Evolutionary conservation across 2,888 invertebrate genomes (phyloP).

Genomic region (Epinotia demarniana): DNA sequence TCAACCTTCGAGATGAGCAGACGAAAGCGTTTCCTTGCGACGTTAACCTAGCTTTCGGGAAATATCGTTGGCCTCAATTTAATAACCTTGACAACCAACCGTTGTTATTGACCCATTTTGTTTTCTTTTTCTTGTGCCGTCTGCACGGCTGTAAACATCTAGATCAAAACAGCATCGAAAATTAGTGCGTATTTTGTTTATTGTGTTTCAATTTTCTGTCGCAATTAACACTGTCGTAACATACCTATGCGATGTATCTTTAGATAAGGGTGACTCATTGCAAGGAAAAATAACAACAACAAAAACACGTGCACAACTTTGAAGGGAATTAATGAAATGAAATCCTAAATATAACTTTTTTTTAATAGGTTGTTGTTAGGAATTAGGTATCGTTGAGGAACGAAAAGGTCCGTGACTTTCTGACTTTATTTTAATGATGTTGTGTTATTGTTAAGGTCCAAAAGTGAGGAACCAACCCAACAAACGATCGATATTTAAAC

Average conservation of each 20-base stretch:
- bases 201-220: constrained; percentile 30
- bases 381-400: too few relatives aligned
- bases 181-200: constrained; percentile 42
- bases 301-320: constrained; percentile 14
- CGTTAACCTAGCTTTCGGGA: constrained; percentile 34
- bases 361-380: too few relatives aligned
- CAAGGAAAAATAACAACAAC: constrained; percentile 39
- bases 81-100: constrained; percentile 36
- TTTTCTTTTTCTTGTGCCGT: constrained; percentile 31
- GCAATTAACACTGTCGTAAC: constrained; percentile 11
- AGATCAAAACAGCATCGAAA: constrained; percentile 15
- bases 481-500: too few relatives aligned
- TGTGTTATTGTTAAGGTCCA: too few relatives aligned
- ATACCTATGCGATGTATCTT: constrained; percentile 26
- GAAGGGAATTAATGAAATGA: constrained; percentile 16
- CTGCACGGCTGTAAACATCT: constrained; percentile 18
- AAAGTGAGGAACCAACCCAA: too few relatives aligned
- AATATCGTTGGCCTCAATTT: constrained; percentile 37
- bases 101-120: constrained; percentile 37
- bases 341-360: not conserved
- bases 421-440: too few relatives aligned
- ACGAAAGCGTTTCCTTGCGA: constrained; percentile 17
- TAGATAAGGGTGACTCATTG: constrained; percentile 19
- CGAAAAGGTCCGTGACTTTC: too few relatives aligned
- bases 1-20: constrained; percentile 4